Evolutionary conservation across 2,113 vertebrate genomes (phyloP).

Genomic region (Tychaedon coryphoeus): DNA sequence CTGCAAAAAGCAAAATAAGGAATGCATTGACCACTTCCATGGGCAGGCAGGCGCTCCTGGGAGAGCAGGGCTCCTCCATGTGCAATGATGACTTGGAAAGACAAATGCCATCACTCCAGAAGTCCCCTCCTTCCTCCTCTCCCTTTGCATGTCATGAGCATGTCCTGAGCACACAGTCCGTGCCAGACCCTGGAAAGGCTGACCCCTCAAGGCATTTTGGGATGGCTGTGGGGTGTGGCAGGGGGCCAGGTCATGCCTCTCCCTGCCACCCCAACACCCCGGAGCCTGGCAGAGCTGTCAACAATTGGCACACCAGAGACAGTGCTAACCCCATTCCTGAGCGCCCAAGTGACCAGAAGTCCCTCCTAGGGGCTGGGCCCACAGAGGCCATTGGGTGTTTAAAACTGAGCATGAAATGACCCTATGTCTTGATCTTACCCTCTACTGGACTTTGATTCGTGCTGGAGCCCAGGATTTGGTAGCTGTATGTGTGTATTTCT

Average conservation of each 20-base stretch:
- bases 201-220: not conserved
- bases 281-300: not conserved
- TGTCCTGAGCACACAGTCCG: no score
- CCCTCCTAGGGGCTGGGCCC: not conserved
- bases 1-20: not conserved
- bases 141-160: not conserved
- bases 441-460: rapidly evolving
- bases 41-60: not conserved
- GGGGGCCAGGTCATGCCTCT: not conserved
- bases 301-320: not conserved
- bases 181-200: no score
- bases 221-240: not conserved
- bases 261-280: no score
- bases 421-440: rapidly evolving
- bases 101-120: not conserved
- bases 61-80: not conserved
- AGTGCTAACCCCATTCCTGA: not conserved
- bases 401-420: rapidly evolving
- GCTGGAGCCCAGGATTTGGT: not conserved
- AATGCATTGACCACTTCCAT: not conserved
- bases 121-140: not conserved
- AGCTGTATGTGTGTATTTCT: not conserved
- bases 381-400: not conserved
- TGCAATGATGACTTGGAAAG: not conserved
- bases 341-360: not conserved